A percentile compares a stretch with the other conserved stretches of the same genome.
These are phyloP conservation scores for Oreohelix idahoensis DNA, from an alignment of 1,140 invertebrate genomes.

Conservation along the genomic window DNA sequence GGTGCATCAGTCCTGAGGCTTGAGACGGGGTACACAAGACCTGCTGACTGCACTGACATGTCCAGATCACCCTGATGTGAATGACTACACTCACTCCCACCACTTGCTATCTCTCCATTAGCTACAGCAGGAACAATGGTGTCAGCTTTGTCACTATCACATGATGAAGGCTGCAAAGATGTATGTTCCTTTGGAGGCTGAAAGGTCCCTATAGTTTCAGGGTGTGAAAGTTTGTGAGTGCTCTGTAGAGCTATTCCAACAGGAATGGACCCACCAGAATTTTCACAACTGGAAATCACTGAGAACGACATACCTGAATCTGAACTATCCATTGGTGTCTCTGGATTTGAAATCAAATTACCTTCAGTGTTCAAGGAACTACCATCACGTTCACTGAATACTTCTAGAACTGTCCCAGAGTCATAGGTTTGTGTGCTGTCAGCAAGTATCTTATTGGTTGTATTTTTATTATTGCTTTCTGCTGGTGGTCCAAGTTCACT, in stretches of 20 bases:
- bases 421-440: not conserved
- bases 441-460: not conserved
- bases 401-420: not conserved
- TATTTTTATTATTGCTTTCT: not conserved
- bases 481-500: not conserved
- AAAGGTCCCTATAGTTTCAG: not conserved
- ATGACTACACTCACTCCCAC: not conserved
- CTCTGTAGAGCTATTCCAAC: not conserved
- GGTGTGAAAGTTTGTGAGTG: not conserved
- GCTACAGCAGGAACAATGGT: not conserved
- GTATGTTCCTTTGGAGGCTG: not conserved
- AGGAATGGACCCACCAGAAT: slow-evolving; percentile 49
- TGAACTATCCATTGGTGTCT: slow-evolving; percentile 41
- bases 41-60: slow-evolving; percentile 36
- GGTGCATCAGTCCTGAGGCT: slow-evolving; percentile 51
- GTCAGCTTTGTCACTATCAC: not conserved
- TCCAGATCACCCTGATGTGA: slow-evolving; percentile 3
- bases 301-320: slow-evolving; percentile 48
- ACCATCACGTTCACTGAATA: not conserved
- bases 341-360: slow-evolving; percentile 23
- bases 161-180: not conserved
- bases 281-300: slow-evolving; percentile 43
- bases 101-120: slow-evolving; percentile 26
- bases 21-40: not conserved
- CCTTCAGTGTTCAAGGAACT: not conserved